phyloP scores from a whole-genome alignment of 2,113 vertebrate species.

The Heterotis niloticus region DNA sequence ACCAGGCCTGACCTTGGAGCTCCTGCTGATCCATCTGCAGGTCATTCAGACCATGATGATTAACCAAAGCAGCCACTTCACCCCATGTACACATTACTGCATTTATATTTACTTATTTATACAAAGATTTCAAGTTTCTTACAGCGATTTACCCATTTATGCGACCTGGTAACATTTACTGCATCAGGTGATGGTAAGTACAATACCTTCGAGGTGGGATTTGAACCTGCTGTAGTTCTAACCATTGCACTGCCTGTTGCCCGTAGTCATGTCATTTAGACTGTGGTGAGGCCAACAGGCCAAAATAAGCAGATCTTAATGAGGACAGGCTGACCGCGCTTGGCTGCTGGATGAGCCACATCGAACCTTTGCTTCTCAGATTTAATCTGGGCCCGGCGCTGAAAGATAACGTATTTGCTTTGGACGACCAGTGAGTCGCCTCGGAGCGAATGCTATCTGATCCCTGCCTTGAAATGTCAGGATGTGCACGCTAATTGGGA shows the following conservation, averaged over 20 bases:
- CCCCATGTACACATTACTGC: not conserved
- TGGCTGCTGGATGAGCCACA: not conserved
- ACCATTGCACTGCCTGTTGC: too few species aligned
- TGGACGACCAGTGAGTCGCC: not conserved
- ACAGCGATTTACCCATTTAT: not conserved
- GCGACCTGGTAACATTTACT: too few species aligned
- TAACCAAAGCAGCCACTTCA: not conserved
- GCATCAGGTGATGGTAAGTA: too few species aligned
- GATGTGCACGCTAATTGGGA: slow-evolving; percentile 10
- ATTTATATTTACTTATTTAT: not conserved
- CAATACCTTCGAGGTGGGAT: too few species aligned
- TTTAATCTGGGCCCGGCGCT: slow-evolving; percentile 14
- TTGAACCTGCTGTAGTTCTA: too few species aligned
- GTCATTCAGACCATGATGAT: not conserved
- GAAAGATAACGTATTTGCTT: slow-evolving; percentile 21
- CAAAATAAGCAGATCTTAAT: slow-evolving; percentile 15
- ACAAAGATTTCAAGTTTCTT: not conserved
- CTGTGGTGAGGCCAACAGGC: not conserved
- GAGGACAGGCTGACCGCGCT: not conserved
- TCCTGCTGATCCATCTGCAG: not conserved
- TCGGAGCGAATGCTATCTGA: slow-evolving; percentile 11
- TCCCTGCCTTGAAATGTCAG: slow-evolving; percentile 13
- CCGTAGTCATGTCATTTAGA: not conserved
- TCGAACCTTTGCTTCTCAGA: slow-evolving; percentile 16
- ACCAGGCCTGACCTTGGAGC: not conserved